These are phyloP conservation scores for Bembecia ichneumoniformis DNA, from an alignment of 2,888 invertebrate genomes.

Conservation along the genomic window DNA sequence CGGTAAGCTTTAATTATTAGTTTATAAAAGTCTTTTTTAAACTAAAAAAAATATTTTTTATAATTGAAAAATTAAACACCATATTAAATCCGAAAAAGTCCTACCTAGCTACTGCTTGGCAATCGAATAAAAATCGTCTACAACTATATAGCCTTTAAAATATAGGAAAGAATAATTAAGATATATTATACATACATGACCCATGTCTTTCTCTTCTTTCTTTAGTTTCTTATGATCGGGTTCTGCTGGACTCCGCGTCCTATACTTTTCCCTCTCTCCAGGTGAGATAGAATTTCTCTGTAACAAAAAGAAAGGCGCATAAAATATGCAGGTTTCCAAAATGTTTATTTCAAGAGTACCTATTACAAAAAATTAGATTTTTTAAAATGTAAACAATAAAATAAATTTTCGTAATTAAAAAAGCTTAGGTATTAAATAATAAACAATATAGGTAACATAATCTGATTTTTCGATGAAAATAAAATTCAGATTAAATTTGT, in stretches of 20 bases:
- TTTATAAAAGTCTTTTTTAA: too few species aligned
- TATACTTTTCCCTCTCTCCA: constrained; percentile 85
- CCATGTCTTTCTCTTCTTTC: constrained; percentile 87
- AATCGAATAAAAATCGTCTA: not conserved
- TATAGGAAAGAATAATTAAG: not conserved
- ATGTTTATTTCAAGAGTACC: not conserved
- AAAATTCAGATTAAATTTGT: too few species aligned
- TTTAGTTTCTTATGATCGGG: constrained; percentile 81
- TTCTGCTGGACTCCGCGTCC: constrained; percentile 83
- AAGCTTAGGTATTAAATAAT: too few species aligned
- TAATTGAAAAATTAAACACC: too few species aligned
- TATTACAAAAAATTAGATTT: too few species aligned
- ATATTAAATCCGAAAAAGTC: too few species aligned
- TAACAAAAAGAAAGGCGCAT: constrained; percentile 28
- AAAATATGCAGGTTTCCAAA: not conserved
- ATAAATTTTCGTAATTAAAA: too few species aligned
- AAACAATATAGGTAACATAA: too few species aligned
- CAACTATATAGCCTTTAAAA: not conserved
- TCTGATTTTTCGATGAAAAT: too few species aligned
- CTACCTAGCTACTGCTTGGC: too few species aligned
- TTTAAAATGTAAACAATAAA: too few species aligned
- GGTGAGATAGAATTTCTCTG: constrained; percentile 91
- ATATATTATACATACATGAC: constrained; percentile 76
- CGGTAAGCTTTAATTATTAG: not conserved
- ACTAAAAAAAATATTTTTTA: too few species aligned